These are phyloP conservation scores for Coecobrya sp. DNA, from an alignment of 2,888 invertebrate species.

Conservation along the genomic window DNA sequence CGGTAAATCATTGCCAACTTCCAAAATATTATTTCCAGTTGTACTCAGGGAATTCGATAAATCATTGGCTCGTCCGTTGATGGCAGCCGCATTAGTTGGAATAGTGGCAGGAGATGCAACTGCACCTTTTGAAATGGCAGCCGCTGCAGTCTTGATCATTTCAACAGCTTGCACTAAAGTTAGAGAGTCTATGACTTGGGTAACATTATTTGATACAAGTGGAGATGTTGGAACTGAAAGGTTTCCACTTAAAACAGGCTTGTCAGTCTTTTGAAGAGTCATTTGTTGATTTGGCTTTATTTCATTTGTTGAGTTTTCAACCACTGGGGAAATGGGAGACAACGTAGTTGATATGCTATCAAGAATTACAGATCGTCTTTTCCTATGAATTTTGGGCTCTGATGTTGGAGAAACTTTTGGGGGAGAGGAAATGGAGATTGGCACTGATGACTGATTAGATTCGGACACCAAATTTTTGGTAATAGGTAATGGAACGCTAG, in stretches of 20 bases:
- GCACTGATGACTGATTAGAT: constrained; percentile 39
- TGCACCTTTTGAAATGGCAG: constrained; percentile 25
- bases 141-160: constrained; percentile 66
- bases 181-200: neutral
- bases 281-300: neutral
- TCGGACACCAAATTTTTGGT: neutral
- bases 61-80: constrained; percentile 14
- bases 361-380: constrained; percentile 8
- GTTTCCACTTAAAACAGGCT: neutral
- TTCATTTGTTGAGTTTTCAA: neutral
- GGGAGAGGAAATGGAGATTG: constrained; percentile 43
- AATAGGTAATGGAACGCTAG: neutral
- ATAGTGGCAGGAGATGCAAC: neutral
- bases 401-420: neutral
- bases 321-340: neutral
- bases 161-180: constrained; percentile 67
- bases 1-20: neutral
- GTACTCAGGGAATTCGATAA: neutral
- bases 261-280: neutral
- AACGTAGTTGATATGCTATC: neutral
- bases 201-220: neutral
- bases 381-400: neutral
- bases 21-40: neutral
- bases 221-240: neutral
- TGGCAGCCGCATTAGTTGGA: neutral